Base-by-base conservation (phyloP, 2,113 vertebrate species). In the Coracopsis vasa region DNA sequence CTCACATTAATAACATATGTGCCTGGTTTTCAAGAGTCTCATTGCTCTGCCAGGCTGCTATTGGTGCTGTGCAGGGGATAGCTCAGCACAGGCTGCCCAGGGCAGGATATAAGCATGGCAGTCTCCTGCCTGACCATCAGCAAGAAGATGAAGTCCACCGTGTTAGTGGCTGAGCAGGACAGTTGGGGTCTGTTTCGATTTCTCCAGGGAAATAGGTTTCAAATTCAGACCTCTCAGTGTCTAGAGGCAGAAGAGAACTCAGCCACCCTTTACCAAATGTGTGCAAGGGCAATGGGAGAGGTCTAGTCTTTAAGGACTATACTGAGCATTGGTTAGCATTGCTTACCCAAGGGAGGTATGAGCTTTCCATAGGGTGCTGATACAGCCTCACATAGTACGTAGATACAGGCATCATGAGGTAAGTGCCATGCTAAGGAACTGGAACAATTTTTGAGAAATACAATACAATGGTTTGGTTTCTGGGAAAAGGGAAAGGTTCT, bases 361-460 rank as follows among this genome's bases (percentile, higher is more conserved):
- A 64, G 23, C 3, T 37, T n/a, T 66, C 16, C 50, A 6, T 2
- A 33, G 19, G 11, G 23, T 62, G 20, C 24, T 42, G 15, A 28
- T 35, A 41, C 6, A 16, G 10, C 16, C 53, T 75, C 16, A 44
- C 6, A 6, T 28, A 23, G 4, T 15, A 37, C n/a, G 41, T 7
- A 50, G 10, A 6, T n/a, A 33, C 23, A 53, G 53, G 31, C 1
- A 0, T 61, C 18, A 18, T 0, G 0, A 41, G 6, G 5, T 29
- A 23, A 77, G 39, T 1, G 13, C 14, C 15, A 6, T 18, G 24
- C 21, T 54, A 31, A 83, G 17, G 33, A 84, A 61, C 50, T 31
- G 14, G 35, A 71, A 61, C 1, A 44, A 25, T 45, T 75, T 75
- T 33, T 60, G 18, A 50, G 62, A 80, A 79, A 54, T 37, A 11